Base-by-base conservation (phyloP, 2,113 vertebrate genomes). In the Nettapus auritus region DNA sequence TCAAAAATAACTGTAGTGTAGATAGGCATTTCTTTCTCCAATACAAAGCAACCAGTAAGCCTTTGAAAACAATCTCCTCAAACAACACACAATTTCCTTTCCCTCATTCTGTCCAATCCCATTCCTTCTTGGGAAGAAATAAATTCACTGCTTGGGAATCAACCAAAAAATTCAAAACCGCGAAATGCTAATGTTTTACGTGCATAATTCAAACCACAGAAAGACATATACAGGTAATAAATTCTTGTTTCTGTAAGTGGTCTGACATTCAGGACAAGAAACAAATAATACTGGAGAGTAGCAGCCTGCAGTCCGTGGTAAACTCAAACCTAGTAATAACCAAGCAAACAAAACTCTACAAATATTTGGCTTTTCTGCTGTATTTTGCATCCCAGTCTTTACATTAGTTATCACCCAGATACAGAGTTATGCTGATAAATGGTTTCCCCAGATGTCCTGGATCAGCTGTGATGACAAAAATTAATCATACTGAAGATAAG, bases 21-120 rank as follows among this genome's bases (percentile, higher is more conserved):
- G 53, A 22, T 18, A 85, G 34, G 44, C 57, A 91, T 82, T 95
- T 94, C 79, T 94, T 91, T 95, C 90, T 89, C 79, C 88, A 80
- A 69, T 55, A 88, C 44, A 53, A 25, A 93, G 60, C 56, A 74
- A 67, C 10, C 3, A 68, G 20, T 44, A 94, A 76, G 29, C 11
- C 67, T 89, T 34, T 73, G 34, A 90, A 96, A 91, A 76, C 0
- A 3, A 89, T 48, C 50, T 23, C 79, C 93, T 85, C 12, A 28
- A 63, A 48, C 2, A 6, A 17, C 14, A 84, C 3, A 34, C 31
- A 14, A 64, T 76, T 83, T 73, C 28, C 36, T 55, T 83, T 90
- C 25, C 38, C 34, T 62, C 91, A 50, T 50, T 52, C 23, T 28
- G 25, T 12, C 18, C n/a, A 70, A 20, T 74, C 31, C 50, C n/a